Base-by-base conservation (phyloP, 2,113 vertebrate species). In the Lepus europaeus region DNA sequence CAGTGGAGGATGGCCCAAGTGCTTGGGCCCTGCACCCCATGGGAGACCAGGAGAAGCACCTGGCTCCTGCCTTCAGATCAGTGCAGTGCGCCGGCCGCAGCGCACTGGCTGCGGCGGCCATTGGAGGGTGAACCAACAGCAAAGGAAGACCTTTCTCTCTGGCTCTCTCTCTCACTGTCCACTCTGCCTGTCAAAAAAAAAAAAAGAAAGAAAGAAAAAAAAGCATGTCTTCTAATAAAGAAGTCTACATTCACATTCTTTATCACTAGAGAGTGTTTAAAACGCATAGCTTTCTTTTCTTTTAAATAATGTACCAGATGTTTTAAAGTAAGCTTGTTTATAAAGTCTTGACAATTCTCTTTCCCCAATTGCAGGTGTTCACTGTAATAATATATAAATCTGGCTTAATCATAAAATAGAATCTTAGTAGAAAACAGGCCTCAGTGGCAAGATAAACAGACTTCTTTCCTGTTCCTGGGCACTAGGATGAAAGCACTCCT, bases 401-500 rank as follows among this genome's bases (percentile, higher is more conserved):
- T 80, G 33, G 39, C 45, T 82, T 79, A 64, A 73, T 93, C 33
- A 66, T 81, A 64, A 87, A 95, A 63, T 69, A 86, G 74, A 89
- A 77, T 72, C 81, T 83, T 33, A 70, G 13, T 49, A 77, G 17
- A 12, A 61, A 61, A 94, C 66, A 25, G 29, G 63, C 6, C 27
- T 93, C 27, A n/a, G 53, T 78, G 59, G 64, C 29, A 73, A 66
- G 68, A 69, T 95, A 56, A 92, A 92, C 27, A 74, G 16, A 23
- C 12, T n/a, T 92, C 61, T 86, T 96, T 97, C 31, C 63, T 10
- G 2, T 96, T 68, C 79, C 10, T 95, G 80, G 63, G 7, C 49
- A 33, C 85, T 93, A 99, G 99, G 99, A 99, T 85, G 99, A 99
- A 96, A 98, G 97, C 53, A 98, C 98, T 1, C 97, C 98, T 45